Conservation (phyloP, 2,888 invertebrate genomes). For the Ctenicera cuprea region DNA sequence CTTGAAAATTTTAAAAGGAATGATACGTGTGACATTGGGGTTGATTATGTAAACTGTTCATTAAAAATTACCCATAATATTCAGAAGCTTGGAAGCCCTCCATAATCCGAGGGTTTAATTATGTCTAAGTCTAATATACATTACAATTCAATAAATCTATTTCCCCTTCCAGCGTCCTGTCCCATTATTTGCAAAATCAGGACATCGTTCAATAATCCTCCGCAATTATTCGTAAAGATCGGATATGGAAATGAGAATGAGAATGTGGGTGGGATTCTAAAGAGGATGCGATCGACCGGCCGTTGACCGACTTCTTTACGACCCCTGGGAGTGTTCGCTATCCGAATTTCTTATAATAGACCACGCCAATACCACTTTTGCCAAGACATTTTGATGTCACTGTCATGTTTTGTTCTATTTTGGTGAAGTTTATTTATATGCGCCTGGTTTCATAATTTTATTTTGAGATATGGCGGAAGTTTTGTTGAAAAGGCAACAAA, state of each 20-base stretch:
- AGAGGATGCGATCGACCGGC: slow-evolving; percentile 19
- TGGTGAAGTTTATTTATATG: background rate
- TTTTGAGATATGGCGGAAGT: background rate
- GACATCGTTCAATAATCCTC: slow-evolving; percentile 8
- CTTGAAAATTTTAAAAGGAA: too few relatives aligned
- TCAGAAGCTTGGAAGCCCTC: too few relatives aligned
- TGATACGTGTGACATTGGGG: too few relatives aligned
- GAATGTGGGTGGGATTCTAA: slow-evolving; percentile 15
- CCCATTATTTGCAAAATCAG: slow-evolving; percentile 1
- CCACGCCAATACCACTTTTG: slow-evolving; percentile 3
- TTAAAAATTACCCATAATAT: too few relatives aligned
- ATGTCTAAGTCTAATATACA: too few relatives aligned
- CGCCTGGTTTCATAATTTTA: slow-evolving; percentile 1
- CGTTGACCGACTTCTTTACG: slow-evolving; percentile 24
- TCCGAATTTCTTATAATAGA: slow-evolving; percentile 13
- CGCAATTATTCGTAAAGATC: slow-evolving; percentile 5
- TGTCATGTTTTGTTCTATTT: slow-evolving; percentile 2
- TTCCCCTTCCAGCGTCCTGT: background rate
- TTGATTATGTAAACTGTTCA: too few relatives aligned
- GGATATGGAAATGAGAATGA: slow-evolving; percentile 15
- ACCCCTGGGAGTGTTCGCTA: slow-evolving; percentile 17
- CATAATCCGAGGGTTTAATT: background rate
- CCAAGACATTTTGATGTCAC: slow-evolving; percentile 1
- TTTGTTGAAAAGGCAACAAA: too few relatives aligned
- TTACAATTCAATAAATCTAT: background rate